Conservation (phyloP, 2,888 invertebrate genomes). For the Phytoseiulus persimilis region DNA sequence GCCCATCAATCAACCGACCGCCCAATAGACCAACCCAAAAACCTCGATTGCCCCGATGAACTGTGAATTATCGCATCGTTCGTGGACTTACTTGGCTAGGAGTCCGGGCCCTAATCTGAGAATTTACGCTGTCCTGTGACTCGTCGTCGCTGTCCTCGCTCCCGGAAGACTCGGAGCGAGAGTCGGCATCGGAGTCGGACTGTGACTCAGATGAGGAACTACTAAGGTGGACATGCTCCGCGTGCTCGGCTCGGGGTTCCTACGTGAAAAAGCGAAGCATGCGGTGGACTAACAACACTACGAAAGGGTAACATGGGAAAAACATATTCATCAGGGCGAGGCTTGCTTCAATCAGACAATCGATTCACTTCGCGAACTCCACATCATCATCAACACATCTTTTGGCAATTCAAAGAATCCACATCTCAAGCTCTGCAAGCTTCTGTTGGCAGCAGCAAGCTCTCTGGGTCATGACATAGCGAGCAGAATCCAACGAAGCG, state of each 20-base stretch:
- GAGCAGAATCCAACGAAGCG: neutral
- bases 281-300: constrained; percentile 11
- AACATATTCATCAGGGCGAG: neutral
- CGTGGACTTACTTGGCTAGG: constrained; percentile 29
- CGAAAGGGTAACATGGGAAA: neutral
- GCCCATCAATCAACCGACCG: neutral
- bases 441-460: neutral
- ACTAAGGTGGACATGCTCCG: constrained; percentile 34
- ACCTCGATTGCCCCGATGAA: neutral
- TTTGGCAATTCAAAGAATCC: neutral
- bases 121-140: constrained; percentile 34
- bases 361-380: neutral
- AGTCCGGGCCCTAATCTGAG: constrained; percentile 36
- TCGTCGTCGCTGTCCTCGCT: constrained; percentile 34
- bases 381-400: neutral
- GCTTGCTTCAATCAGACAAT: neutral
- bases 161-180: constrained; percentile 6
- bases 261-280: constrained; percentile 13
- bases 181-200: constrained; percentile 1
- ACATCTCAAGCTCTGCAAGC: neutral
- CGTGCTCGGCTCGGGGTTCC: constrained; percentile 28
- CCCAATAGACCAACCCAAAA: neutral
- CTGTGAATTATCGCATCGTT: neutral
- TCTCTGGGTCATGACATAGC: neutral
- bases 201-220: constrained; percentile 12